A percentile compares a stretch with the other conserved stretches of the same genome.
Evolutionary conservation across 1,140 invertebrate species (phyloP).

Genomic region (Plutomurus gul): DNA sequence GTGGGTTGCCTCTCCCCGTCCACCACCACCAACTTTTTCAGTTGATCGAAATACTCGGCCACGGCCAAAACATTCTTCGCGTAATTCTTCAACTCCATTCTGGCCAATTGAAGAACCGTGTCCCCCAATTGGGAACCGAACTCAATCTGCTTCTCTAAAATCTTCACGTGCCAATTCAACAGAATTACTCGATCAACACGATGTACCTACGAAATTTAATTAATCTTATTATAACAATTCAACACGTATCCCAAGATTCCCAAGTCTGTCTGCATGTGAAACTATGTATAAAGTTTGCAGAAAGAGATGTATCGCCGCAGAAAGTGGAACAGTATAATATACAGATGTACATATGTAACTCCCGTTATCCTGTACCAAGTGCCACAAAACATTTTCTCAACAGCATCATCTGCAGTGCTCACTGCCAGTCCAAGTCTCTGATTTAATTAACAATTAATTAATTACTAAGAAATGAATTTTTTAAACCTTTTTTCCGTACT

Average conservation of each 20-base stretch:
- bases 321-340: background rate
- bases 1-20: background rate
- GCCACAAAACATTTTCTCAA: too few species aligned
- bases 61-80: slow-evolving; percentile 78
- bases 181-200: slow-evolving; percentile 81
- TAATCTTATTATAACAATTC: background rate
- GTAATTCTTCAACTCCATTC: slow-evolving; percentile 86
- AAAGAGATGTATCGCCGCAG: background rate
- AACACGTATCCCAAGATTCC: background rate
- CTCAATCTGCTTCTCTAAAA: slow-evolving; percentile 83
- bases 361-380: too few species aligned
- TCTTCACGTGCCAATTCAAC: slow-evolving; percentile 80
- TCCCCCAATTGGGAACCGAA: slow-evolving; percentile 85
- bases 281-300: background rate
- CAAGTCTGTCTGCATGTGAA: too few species aligned
- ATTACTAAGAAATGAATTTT: too few species aligned
- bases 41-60: slow-evolving; percentile 85
- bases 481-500: slow-evolving; percentile 84
- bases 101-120: slow-evolving; percentile 79
- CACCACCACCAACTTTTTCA: slow-evolving; percentile 56
- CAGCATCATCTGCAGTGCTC: too few species aligned
- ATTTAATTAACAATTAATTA: too few species aligned
- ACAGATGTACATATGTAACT: too few species aligned
- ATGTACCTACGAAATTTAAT: slow-evolving; percentile 73
- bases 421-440: too few species aligned